Conservation (phyloP, 2,888 invertebrate species). For the Hydroisotoma schaefferi region DNA sequence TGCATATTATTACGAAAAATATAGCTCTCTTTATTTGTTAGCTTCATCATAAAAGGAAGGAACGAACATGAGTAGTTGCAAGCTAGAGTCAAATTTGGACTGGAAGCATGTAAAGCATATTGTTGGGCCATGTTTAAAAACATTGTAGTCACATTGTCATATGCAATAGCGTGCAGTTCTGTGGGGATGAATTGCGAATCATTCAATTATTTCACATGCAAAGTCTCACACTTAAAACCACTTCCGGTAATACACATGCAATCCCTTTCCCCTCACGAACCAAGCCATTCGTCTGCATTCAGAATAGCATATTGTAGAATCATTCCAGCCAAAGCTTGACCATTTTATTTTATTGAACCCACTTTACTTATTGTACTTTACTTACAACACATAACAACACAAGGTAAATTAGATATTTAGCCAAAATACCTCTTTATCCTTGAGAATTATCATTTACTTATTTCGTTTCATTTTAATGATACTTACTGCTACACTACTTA, state of each 20-base stretch:
- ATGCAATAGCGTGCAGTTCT: constrained; percentile 35
- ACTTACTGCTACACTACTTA: too few species aligned
- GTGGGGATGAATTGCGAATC: constrained; percentile 48
- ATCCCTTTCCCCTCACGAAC: constrained; percentile 30
- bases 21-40: too few species aligned
- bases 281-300: too few species aligned
- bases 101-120: constrained; percentile 3
- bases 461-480: too few species aligned
- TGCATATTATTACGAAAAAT: too few species aligned
- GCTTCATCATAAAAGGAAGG: too few species aligned
- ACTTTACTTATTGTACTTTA: constrained; percentile 3
- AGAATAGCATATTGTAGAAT: too few species aligned
- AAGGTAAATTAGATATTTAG: neutral
- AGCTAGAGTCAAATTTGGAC: neutral
- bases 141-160: constrained; percentile 48
- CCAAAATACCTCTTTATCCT: constrained; percentile 6
- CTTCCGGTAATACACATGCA: constrained; percentile 46
- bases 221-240: constrained; percentile 48
- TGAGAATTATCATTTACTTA: constrained; percentile 7
- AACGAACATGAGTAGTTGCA: too few species aligned
- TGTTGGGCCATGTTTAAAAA: constrained; percentile 36
- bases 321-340: neutral
- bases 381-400: neutral
- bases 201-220: constrained; percentile 49
- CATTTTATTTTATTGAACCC: neutral